These are phyloP conservation scores for Syritta pipiens DNA, from an alignment of 2,888 invertebrate genomes.

Conservation along the genomic window DNA sequence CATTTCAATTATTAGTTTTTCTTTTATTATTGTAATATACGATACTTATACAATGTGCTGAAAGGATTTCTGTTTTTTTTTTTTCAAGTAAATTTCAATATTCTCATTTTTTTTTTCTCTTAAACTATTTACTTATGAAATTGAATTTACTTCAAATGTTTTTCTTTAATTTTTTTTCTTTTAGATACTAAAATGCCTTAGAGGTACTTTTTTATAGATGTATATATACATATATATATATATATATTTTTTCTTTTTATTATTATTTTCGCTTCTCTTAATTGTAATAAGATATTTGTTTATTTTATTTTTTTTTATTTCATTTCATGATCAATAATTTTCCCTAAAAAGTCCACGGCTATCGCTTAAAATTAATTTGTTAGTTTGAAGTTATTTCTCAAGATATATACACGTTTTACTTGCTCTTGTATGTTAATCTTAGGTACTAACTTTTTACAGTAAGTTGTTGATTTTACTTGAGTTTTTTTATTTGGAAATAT, in stretches of 20 bases:
- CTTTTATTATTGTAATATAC: slow-evolving; percentile 21
- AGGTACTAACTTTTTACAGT: neutral
- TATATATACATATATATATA: too few species aligned
- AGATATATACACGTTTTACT: slow-evolving; percentile 8
- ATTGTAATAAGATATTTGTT: slow-evolving; percentile 6
- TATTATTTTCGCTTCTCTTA: neutral
- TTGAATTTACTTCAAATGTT: neutral
- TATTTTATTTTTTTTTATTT: slow-evolving; percentile 8
- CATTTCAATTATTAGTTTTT: slow-evolving; percentile 10
- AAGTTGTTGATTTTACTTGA: slow-evolving; percentile 21
- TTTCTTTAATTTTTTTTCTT: neutral
- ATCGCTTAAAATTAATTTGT: slow-evolving; percentile 46
- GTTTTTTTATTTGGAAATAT: too few species aligned
- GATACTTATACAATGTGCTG: slow-evolving; percentile 5
- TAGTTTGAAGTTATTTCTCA: slow-evolving; percentile 33
- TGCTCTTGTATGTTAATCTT: neutral
- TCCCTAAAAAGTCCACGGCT: slow-evolving; percentile 59
- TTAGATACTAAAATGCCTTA: slow-evolving; percentile 32
- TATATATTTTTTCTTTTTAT: neutral
- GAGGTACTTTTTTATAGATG: slow-evolving; percentile 40
- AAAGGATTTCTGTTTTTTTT: slow-evolving; percentile 2
- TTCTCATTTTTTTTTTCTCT: neutral
- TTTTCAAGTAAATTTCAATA: neutral
- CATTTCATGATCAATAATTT: slow-evolving; percentile 28
- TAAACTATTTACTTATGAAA: slow-evolving; percentile 22